phyloP scores from a whole-genome alignment of 2,888 invertebrate species.

The Tetramorium bicarinatum region DNA sequence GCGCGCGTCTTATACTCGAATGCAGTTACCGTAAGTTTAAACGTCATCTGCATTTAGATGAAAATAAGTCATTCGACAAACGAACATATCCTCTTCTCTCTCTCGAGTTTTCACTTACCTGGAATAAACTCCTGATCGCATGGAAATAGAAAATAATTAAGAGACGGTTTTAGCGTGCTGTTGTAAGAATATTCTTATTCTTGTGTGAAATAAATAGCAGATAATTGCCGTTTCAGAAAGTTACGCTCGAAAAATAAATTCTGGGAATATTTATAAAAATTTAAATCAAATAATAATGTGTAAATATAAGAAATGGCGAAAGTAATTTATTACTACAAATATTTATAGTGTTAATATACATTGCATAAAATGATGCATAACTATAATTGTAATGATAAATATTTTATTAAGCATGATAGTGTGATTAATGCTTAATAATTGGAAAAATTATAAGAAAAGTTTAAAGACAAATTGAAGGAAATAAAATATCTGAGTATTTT shows the following conservation, averaged over 20 bases:
- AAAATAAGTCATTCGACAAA: background rate
- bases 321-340: slow-evolving; percentile 11
- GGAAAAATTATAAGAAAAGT: background rate
- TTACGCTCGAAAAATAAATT: background rate
- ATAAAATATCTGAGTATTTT: background rate
- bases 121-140: background rate
- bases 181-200: background rate
- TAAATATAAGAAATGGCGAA: background rate
- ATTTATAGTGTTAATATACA: slow-evolving; percentile 2
- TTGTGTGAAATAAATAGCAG: background rate
- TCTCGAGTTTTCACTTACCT: slow-evolving; percentile 22
- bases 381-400: background rate
- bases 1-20: background rate
- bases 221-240: background rate
- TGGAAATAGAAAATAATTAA: background rate
- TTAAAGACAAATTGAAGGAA: background rate
- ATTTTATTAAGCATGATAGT: background rate
- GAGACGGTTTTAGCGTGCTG: background rate
- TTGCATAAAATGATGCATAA: background rate
- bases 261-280: background rate
- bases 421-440: background rate
- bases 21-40: background rate
- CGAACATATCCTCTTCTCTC: background rate
- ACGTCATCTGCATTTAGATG: background rate
- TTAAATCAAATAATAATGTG: background rate